Conservation (phyloP, 2,797 vertebrate genomes). For the Onychomys torridus region DNA sequence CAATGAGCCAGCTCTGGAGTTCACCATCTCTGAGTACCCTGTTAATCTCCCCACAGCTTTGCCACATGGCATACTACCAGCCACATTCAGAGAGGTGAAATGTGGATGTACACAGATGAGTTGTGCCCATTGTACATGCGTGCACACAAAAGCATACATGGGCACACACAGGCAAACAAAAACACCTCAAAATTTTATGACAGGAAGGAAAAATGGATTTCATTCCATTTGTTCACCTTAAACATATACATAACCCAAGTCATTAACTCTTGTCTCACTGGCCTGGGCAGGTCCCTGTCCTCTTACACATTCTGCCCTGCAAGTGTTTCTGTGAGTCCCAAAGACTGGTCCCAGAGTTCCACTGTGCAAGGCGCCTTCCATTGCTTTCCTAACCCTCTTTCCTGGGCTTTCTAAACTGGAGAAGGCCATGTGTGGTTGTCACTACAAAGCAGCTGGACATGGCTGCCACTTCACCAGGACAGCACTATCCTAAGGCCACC, state of each 20-base stretch:
- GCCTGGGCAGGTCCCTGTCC: background rate
- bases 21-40: background rate
- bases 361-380: fast-evolving
- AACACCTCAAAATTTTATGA: background rate
- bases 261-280: background rate
- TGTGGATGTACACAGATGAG: background rate
- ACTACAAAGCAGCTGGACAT: too few species aligned
- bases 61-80: background rate
- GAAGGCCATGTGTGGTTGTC: too few species aligned
- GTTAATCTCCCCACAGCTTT: background rate
- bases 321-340: background rate
- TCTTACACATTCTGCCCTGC: background rate
- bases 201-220: background rate
- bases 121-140: fast-evolving
- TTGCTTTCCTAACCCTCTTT: background rate
- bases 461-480: background rate
- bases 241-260: background rate
- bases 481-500: background rate
- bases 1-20: background rate
- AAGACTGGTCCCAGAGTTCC: background rate
- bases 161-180: background rate
- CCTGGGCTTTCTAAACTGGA: background rate
- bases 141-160: background rate
- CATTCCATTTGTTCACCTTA: background rate
- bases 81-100: background rate